phyloP scores from a whole-genome alignment of 92 coral and sea anemone species.

The Porites rus region DNA sequence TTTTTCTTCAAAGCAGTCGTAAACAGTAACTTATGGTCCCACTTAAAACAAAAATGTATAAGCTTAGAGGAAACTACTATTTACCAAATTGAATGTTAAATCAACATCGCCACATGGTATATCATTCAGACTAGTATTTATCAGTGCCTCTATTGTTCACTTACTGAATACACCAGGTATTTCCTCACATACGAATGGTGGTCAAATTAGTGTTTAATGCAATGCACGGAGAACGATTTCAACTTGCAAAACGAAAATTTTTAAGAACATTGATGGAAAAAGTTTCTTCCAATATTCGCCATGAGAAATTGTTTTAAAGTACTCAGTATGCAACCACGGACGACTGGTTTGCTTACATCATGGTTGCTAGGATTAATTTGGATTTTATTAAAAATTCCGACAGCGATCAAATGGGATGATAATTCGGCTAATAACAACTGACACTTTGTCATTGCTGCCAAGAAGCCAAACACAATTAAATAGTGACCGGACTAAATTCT shows the following conservation, averaged over 20 bases:
- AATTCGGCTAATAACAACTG: constrained; percentile 5
- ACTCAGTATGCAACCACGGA: not conserved
- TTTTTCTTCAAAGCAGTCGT: constrained; percentile 6
- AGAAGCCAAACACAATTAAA: not conserved
- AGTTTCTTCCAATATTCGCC: constrained; percentile 5
- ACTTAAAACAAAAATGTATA: not conserved
- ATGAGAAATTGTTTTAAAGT: constrained; percentile 6
- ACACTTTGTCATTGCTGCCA: constrained; percentile 4
- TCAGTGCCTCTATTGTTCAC: constrained; percentile 2
- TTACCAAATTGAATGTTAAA: not conserved
- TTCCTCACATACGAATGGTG: not conserved
- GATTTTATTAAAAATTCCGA: constrained; percentile 8
- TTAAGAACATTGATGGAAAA: constrained; percentile 11
- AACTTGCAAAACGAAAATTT: not conserved
- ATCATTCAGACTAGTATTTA: not conserved
- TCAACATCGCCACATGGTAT: not conserved
- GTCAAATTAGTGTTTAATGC: not conserved
- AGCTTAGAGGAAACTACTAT: constrained; percentile 5
- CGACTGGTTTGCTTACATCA: constrained; percentile 1
- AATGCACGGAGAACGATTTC: constrained; percentile 7
- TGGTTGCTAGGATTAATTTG: constrained; percentile 16
- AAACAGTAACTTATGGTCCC: constrained; percentile 14
- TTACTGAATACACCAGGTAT: not conserved
- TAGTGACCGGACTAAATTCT: too few species aligned
- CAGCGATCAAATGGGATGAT: constrained; percentile 20